Conservation (phyloP, 2,113 vertebrate species). For the Pholis gunnellus region DNA sequence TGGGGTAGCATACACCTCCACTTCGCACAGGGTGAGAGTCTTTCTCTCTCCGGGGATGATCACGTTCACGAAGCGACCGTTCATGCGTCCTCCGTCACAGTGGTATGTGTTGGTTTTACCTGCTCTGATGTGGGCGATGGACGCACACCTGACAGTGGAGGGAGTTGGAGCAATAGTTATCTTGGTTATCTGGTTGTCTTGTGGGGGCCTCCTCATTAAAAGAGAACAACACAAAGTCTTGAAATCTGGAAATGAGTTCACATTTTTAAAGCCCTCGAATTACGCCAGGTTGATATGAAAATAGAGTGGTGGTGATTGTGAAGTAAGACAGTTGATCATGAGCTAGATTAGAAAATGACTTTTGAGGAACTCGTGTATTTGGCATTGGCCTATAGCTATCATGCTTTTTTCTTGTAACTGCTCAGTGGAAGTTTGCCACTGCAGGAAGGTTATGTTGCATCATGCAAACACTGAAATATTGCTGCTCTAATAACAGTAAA, state of each 20-base stretch:
- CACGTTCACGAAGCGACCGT: slow-evolving; percentile 44
- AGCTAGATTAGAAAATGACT: background rate
- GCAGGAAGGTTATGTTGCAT: background rate
- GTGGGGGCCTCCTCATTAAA: background rate
- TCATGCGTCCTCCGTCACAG: slow-evolving; percentile 32
- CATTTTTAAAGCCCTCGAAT: too few relatives aligned
- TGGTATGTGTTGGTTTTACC: slow-evolving; percentile 35
- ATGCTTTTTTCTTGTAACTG: background rate
- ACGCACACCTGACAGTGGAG: slow-evolving; percentile 22
- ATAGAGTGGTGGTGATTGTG: too few relatives aligned
- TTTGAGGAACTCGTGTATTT: background rate
- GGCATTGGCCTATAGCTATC: too few relatives aligned
- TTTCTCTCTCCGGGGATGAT: slow-evolving; percentile 22
- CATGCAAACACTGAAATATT: background rate
- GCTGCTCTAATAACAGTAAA: background rate
- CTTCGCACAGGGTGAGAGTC: slow-evolving; percentile 47
- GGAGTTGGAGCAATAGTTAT: background rate
- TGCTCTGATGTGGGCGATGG: slow-evolving; percentile 14
- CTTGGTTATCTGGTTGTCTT: background rate
- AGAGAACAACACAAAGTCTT: background rate
- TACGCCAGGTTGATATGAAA: too few relatives aligned
- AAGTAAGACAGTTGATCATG: background rate
- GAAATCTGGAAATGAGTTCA: background rate
- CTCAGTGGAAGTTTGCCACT: background rate
- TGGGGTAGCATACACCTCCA: slow-evolving; percentile 40